Base-by-base conservation (phyloP, 2,888 invertebrate genomes). In the Scrobipalpa costella region DNA sequence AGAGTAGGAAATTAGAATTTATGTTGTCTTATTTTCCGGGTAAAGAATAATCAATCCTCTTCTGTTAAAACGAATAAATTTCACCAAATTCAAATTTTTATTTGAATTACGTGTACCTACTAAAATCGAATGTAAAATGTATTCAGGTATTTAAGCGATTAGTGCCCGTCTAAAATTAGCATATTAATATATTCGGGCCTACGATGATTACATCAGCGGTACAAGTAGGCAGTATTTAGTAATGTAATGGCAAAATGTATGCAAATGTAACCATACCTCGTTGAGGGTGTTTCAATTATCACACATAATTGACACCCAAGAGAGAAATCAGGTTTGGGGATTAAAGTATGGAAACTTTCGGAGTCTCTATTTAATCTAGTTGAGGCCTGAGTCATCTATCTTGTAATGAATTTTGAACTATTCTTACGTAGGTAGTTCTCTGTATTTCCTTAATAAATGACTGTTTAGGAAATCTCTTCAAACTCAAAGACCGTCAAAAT, bases 221-320 rank as follows among this genome's bases (percentile, higher is more conserved):
- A 50, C 33, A 50, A 50, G 61, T 61, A 61, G 60, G 60, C 60
- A 60, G 61, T 49, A 27, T 50, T 59, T 59, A 40, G 58, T 59
- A 59, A 40, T 19, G 58, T 40, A 59, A 59, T 44, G 27, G 34
- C 49, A 50, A 61, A 61, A 61, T 61, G 50, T 66, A 66, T 68
- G 68, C 62, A 68, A 62, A 59, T 59, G 40, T 55, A 66, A 66
- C 59, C 34, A 47, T 58, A 63, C 52, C 61, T 63, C 49, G 64
- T 66, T 64, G 36, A 63, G 64, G 66, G 64, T 62, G 66, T 63
- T 67, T 66, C 66, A 66, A 68, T 68, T 68, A 64, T 62, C 63
- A 68, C 67, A 58, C 59, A 44, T 13, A 61, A 66, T 68, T 62
- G 58, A 21, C 40, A 59, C 58, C 11, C 9, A 13, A 19, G 68